phyloP scores from a whole-genome alignment of 2,797 vertebrate species.

The Gobio occitaniae region DNA sequence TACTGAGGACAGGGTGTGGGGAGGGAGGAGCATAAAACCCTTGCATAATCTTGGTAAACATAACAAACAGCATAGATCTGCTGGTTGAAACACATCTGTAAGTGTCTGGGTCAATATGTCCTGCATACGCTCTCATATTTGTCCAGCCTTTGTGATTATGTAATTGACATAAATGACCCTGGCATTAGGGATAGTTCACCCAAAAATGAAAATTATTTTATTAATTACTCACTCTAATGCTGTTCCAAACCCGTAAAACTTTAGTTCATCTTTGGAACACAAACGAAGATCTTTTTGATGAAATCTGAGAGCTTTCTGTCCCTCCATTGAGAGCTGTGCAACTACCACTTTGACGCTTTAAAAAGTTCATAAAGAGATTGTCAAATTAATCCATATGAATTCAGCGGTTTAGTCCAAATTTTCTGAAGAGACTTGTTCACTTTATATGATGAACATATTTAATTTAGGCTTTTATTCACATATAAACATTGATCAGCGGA shows the following conservation, averaged over 20 bases:
- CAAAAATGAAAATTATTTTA: background rate
- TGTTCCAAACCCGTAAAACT: background rate
- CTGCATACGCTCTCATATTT: conserved; percentile 5
- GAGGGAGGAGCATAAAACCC: conserved; percentile 63
- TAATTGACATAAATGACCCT: conserved; percentile 15
- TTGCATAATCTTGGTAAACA: conserved; percentile 64
- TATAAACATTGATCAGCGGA: too few species aligned
- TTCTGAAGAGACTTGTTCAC: too few species aligned
- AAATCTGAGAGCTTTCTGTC: background rate
- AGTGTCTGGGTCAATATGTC: background rate
- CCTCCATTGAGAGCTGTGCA: background rate
- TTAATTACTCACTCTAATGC: background rate
- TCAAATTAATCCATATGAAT: too few species aligned
- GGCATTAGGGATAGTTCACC: background rate
- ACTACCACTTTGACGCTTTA: too few species aligned
- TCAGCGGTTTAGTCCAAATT: too few species aligned
- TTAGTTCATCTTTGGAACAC: background rate
- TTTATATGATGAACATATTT: too few species aligned
- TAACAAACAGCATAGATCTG: conserved; percentile 7
- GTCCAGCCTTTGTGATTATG: background rate
- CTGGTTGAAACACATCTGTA: conserved; percentile 7
- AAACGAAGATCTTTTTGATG: background rate
- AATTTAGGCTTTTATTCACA: too few species aligned
- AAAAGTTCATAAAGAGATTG: too few species aligned
- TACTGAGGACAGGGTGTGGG: conserved; percentile 40